These are phyloP conservation scores for Archips xylosteana DNA, from an alignment of 2,888 invertebrate species.

Conservation along the genomic window DNA sequence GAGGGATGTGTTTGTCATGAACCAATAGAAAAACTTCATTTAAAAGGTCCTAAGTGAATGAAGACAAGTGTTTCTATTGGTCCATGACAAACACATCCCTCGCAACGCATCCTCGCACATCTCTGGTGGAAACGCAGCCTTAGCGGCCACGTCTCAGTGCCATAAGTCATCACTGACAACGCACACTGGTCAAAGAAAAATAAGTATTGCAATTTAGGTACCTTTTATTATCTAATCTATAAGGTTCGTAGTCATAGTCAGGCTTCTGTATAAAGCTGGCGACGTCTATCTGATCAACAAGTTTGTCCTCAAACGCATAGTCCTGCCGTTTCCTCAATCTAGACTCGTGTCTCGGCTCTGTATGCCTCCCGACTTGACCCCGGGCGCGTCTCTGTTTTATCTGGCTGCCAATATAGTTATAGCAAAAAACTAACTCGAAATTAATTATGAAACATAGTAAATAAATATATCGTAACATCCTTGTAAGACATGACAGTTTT, in stretches of 20 bases:
- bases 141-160: no score
- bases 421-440: conserved; percentile 53
- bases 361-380: neutral
- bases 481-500: conserved; percentile 49
- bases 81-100: no score
- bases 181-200: neutral
- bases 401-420: conserved; percentile 49
- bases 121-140: no score
- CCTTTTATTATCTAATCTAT: neutral
- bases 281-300: conserved; percentile 62
- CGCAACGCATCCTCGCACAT: no score
- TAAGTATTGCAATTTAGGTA: neutral
- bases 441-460: conserved; percentile 53
- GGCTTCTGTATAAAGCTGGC: conserved; percentile 62
- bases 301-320: conserved; percentile 48
- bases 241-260: conserved; percentile 45
- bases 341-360: neutral
- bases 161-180: no score
- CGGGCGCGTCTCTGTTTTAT: neutral
- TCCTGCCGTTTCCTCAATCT: conserved; percentile 41
- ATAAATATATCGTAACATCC: conserved; percentile 56
- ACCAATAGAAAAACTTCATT: no score
- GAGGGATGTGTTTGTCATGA: no score
- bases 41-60: no score
- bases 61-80: no score